Conservation (phyloP, 2,797 vertebrate genomes). For the Artibeus jamaicensis region DNA sequence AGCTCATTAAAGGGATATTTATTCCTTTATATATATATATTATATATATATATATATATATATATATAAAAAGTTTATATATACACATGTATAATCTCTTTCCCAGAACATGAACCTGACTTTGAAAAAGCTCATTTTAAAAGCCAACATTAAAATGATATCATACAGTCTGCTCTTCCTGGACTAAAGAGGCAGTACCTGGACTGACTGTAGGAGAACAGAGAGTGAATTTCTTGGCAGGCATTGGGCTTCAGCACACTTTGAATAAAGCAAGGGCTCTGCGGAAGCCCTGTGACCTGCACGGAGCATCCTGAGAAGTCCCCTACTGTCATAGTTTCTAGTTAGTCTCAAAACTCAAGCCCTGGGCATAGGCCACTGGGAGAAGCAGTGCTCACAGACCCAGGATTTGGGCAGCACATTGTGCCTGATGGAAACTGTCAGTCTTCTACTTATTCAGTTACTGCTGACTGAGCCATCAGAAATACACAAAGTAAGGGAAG, state of each 20-base stretch:
- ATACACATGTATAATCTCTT: not conserved
- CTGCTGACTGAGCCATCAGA: not conserved
- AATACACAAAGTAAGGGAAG: accelerated
- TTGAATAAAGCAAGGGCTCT: not conserved
- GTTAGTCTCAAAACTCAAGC: not conserved
- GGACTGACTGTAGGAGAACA: not conserved
- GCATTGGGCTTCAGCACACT: not conserved
- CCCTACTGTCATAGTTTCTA: not conserved
- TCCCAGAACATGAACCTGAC: not conserved
- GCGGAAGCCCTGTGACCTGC: not conserved
- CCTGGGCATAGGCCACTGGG: not conserved
- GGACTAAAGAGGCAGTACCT: not conserved
- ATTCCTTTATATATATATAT: not conserved
- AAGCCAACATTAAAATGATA: not conserved
- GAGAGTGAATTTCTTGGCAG: not conserved
- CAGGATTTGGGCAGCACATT: not conserved
- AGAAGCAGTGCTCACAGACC: not conserved
- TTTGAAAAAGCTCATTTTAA: not conserved
- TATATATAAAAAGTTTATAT: not conserved
- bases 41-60: not conserved
- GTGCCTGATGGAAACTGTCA: not conserved
- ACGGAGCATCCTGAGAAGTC: not conserved
- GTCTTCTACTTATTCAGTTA: not conserved
- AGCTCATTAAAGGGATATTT: not conserved
- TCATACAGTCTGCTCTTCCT: not conserved